A percentile compares a stretch with the other conserved stretches of the same genome.
Evolutionary conservation across 2,888 invertebrate species (phyloP).

Genomic region (Cryptocephalus primarius): DNA sequence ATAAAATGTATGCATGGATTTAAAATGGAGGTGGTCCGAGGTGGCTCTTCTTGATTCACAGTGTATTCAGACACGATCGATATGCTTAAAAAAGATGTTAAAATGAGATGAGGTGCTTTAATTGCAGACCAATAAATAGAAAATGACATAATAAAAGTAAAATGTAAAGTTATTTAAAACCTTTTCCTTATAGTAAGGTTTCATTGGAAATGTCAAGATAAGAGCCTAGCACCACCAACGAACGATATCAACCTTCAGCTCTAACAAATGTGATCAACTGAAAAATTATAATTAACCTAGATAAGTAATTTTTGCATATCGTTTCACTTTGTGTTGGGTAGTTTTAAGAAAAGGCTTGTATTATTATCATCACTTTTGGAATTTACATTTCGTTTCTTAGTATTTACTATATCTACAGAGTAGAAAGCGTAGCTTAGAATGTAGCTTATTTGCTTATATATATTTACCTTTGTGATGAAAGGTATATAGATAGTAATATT

Average conservation of each 20-base stretch:
- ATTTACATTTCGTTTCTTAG: slow-evolving; percentile 10
- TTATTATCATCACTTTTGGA: too few species aligned
- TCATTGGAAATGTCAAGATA: slow-evolving; percentile 37
- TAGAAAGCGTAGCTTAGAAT: slow-evolving; percentile 21
- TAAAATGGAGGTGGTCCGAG: too few species aligned
- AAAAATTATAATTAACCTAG: too few species aligned
- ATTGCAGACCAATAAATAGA: slow-evolving; percentile 26
- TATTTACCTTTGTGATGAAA: slow-evolving; percentile 3
- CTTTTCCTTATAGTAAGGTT: slow-evolving; percentile 43
- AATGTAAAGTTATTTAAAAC: slow-evolving; percentile 9
- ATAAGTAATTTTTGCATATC: too few species aligned
- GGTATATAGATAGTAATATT: slow-evolving; percentile 27
- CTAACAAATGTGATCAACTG: too few species aligned
- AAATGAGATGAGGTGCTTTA: not conserved
- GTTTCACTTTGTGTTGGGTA: too few species aligned
- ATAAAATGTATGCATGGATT: too few species aligned
- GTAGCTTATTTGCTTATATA: slow-evolving; percentile 30
- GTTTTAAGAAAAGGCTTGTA: too few species aligned
- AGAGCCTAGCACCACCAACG: not conserved
- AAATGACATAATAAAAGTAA: not conserved
- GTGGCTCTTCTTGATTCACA: too few species aligned
- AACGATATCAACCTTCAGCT: too few species aligned
- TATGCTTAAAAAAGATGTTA: too few species aligned
- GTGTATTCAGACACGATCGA: too few species aligned
- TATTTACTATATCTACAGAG: slow-evolving; percentile 4